Evolutionary conservation across 1,140 invertebrate genomes (phyloP).

Genomic region (Teleogryllus occipitalis): DNA sequence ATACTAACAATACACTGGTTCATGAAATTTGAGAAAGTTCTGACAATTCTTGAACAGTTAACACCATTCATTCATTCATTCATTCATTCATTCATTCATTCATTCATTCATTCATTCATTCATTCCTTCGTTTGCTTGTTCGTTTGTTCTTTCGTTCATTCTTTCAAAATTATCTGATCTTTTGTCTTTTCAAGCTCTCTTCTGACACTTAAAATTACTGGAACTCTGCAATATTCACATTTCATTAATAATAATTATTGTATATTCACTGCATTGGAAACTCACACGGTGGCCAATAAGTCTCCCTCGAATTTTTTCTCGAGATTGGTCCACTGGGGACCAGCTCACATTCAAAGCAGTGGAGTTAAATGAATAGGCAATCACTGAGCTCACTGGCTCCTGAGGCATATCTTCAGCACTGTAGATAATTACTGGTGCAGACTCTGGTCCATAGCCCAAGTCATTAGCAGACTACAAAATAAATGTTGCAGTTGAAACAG

Average conservation of each 20-base stretch:
- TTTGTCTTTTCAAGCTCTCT: no score
- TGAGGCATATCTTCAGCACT: constrained; percentile 95
- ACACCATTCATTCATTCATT: no score
- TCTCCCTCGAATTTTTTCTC: constrained; percentile 79
- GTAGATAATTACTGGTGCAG: constrained; percentile 65
- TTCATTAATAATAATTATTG: neutral
- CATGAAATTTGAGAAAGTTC: no score
- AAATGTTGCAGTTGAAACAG: constrained; percentile 16
- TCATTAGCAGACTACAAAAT: constrained; percentile 66
- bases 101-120: no score
- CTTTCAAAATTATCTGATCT: no score
- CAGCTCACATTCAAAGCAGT: constrained; percentile 88
- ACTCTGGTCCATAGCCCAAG: constrained; percentile 73
- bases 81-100: no score
- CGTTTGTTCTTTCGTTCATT: no score
- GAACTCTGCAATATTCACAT: no score
- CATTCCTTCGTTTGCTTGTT: no score
- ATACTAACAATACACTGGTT: no score
- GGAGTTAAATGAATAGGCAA: constrained; percentile 72
- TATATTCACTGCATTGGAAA: constrained; percentile 11
- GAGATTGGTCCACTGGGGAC: constrained; percentile 74
- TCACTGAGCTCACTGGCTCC: constrained; percentile 74
- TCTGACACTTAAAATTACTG: no score
- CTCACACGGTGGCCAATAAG: constrained; percentile 81
- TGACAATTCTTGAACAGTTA: no score